phyloP scores from a whole-genome alignment of 2,888 invertebrate species.

The Drosophila putrida region DNA sequence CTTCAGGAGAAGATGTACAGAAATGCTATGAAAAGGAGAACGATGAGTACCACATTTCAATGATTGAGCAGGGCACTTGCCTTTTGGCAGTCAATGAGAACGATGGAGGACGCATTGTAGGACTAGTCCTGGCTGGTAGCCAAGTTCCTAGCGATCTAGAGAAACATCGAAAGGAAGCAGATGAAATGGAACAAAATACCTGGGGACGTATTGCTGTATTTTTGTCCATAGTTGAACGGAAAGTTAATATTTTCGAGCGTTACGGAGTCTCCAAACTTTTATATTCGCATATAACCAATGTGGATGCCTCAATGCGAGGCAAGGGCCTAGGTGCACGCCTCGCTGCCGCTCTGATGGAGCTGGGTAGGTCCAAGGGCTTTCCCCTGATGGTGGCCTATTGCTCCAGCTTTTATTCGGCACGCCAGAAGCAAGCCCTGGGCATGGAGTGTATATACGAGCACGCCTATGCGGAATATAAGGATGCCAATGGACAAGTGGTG shows the following conservation, averaged over 20 bases:
- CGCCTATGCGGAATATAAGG: slow-evolving; percentile 67
- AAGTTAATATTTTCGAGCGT: slow-evolving; percentile 63
- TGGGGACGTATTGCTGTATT: slow-evolving; percentile 59
- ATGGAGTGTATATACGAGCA: slow-evolving; percentile 64
- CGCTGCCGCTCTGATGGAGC: slow-evolving; percentile 60
- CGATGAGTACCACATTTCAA: slow-evolving; percentile 47
- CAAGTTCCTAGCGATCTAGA: slow-evolving; percentile 38
- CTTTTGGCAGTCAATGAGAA: slow-evolving; percentile 45
- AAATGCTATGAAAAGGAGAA: slow-evolving; percentile 35
- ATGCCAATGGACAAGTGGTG: slow-evolving; percentile 50
- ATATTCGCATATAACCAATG: slow-evolving; percentile 70
- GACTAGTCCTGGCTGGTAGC: slow-evolving; percentile 47
- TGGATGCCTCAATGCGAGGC: slow-evolving; percentile 63
- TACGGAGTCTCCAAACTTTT: slow-evolving; percentile 60
- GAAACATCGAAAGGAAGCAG: slow-evolving; percentile 44
- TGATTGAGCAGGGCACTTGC: slow-evolving; percentile 55
- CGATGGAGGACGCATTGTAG: slow-evolving; percentile 41
- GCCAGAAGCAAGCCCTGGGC: slow-evolving; percentile 65
- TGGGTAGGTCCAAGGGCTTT: slow-evolving; percentile 59
- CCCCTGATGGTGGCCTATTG: slow-evolving; percentile 65
- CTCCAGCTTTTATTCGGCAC: slow-evolving; percentile 72
- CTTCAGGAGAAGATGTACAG: slow-evolving; percentile 42
- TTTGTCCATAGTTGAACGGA: slow-evolving; percentile 55
- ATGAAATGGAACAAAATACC: slow-evolving; percentile 29
- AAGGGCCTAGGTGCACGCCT: slow-evolving; percentile 67